These are phyloP conservation scores for Polyommatus iphigenia DNA, from an alignment of 2,888 invertebrate species.

Conservation along the genomic window DNA sequence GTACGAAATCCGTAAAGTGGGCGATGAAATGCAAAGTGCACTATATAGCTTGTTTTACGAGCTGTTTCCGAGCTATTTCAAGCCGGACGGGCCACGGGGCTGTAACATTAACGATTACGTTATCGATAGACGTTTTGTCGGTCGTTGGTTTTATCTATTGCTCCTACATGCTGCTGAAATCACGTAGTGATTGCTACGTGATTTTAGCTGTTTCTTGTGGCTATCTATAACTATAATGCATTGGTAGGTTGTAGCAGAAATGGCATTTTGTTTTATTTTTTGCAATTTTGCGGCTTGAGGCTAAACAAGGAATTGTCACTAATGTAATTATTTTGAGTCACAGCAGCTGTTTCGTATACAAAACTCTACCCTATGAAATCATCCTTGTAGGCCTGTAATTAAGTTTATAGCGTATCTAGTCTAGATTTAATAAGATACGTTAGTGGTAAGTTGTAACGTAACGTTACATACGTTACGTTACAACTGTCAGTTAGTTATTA, in stretches of 20 bases:
- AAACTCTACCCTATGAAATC: too few relatives aligned
- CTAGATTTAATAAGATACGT: too few relatives aligned
- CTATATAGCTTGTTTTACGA: conserved; percentile 32
- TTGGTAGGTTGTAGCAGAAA: neutral
- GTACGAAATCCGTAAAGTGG: conserved; percentile 30
- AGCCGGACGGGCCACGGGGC: conserved; percentile 21
- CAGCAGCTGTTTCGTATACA: too few relatives aligned
- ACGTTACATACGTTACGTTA: too few relatives aligned
- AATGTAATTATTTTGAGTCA: too few relatives aligned
- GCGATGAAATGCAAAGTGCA: conserved; percentile 31
- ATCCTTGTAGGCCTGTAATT: too few relatives aligned
- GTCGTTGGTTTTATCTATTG: conserved; percentile 3
- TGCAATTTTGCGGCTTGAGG: too few relatives aligned
- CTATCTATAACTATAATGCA: neutral
- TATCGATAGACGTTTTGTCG: conserved; percentile 29
- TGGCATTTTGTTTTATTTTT: neutral
- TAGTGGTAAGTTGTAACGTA: too few relatives aligned
- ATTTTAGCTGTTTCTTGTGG: neutral
- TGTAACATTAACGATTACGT: conserved; percentile 26
- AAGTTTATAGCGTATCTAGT: too few relatives aligned
- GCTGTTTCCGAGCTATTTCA: conserved; percentile 36
- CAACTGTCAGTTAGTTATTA: too few relatives aligned
- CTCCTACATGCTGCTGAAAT: conserved; percentile 3
- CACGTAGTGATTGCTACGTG: neutral
- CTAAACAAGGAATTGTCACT: too few relatives aligned